Evolutionary conservation across 2,888 invertebrate species (phyloP).

Genomic region (Clunio marinus): DNA sequence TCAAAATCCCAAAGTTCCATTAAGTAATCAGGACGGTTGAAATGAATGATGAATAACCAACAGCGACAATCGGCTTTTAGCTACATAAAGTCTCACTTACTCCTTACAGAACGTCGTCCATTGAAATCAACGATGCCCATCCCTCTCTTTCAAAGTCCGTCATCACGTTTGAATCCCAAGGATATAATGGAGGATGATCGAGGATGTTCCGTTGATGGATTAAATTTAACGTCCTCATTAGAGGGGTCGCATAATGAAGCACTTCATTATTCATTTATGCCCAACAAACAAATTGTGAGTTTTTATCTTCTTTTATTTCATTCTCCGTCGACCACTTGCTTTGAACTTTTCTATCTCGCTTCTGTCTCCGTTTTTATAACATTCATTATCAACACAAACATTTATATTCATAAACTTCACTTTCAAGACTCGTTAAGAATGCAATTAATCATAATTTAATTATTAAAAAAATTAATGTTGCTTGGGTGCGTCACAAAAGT

Average conservation of each 20-base stretch:
- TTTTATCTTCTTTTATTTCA: neutral
- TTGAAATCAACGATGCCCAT: slow-evolving; percentile 48
- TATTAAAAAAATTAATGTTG: neutral
- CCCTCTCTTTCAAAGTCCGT: slow-evolving; percentile 51
- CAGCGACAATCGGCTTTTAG: too few species aligned
- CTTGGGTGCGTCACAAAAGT: neutral
- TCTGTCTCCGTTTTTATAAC: neutral
- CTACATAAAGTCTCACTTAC: too few species aligned
- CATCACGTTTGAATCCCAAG: slow-evolving; percentile 50
- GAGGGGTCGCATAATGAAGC: slow-evolving; percentile 50
- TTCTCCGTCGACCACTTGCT: neutral
- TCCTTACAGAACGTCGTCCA: slow-evolving; percentile 49
- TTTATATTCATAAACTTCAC: neutral
- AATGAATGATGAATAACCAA: too few species aligned
- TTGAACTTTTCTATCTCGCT: neutral
- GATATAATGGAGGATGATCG: slow-evolving; percentile 48
- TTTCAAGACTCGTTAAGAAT: neutral
- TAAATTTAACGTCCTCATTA: slow-evolving; percentile 43
- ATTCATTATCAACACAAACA: slow-evolving; percentile 3
- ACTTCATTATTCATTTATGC: slow-evolving; percentile 52
- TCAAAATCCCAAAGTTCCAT: too few species aligned
- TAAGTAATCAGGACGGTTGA: too few species aligned
- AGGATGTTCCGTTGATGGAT: slow-evolving; percentile 44
- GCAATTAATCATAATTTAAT: slow-evolving; percentile 7
- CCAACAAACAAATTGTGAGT: slow-evolving; percentile 53